Percentiles rank a stretch among this genome's conserved stretches.
These are phyloP conservation scores for Cephus cinctus DNA, from an alignment of 1,140 invertebrate species.

Conservation along the genomic window DNA sequence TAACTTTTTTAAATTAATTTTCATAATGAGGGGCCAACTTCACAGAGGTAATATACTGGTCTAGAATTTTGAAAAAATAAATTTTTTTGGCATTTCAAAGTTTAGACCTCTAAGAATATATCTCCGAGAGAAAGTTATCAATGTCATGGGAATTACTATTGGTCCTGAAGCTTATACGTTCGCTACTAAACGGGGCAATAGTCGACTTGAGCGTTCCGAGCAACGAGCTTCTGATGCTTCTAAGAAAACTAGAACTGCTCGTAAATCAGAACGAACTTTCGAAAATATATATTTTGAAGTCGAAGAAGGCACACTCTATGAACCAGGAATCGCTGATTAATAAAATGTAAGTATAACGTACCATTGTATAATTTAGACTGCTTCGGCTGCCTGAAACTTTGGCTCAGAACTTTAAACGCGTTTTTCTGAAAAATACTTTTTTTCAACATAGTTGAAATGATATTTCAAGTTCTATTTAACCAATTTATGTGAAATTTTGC, in stretches of 20 bases:
- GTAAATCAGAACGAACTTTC: not conserved
- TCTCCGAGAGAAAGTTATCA: not conserved
- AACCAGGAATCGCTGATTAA: too few relatives aligned
- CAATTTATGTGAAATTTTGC: not conserved
- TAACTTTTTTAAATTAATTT: too few relatives aligned
- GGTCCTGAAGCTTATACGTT: not conserved
- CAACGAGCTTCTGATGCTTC: not conserved
- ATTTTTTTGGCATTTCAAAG: too few relatives aligned
- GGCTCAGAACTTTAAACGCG: not conserved
- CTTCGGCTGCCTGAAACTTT: too few relatives aligned
- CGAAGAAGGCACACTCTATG: too few relatives aligned
- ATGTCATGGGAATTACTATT: not conserved
- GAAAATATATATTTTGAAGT: not conserved
- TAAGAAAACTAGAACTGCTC: not conserved
- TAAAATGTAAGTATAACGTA: too few relatives aligned
- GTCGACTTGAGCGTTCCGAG: not conserved
- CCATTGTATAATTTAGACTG: too few relatives aligned
- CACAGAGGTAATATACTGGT: not conserved
- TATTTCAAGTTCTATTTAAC: not conserved
- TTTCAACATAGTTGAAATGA: not conserved
- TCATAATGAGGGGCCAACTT: not conserved
- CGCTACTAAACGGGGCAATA: not conserved
- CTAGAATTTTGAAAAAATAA: too few relatives aligned
- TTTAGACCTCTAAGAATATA: too few relatives aligned
- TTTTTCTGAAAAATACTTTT: not conserved